phyloP scores from a whole-genome alignment of 2,113 vertebrate genomes.

The Cairina moschata region DNA sequence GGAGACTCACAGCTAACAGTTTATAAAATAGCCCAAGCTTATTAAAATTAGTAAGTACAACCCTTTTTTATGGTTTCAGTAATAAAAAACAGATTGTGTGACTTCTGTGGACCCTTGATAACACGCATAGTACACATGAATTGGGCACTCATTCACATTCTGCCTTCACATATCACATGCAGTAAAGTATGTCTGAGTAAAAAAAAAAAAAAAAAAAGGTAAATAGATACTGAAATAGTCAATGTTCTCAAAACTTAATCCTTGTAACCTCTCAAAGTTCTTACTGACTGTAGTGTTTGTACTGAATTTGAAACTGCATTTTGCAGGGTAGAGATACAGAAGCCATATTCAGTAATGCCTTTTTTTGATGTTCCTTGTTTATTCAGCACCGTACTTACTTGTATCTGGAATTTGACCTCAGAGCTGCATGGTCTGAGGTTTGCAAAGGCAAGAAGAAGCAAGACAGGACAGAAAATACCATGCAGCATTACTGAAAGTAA shows the following conservation, averaged over 20 bases:
- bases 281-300: conserved; percentile 21
- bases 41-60: neutral
- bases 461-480: neutral
- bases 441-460: conserved; percentile 26
- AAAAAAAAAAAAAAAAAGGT: neutral
- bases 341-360: conserved; percentile 79
- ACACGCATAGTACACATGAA: neutral
- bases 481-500: neutral
- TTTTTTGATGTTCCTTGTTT: conserved; percentile 76
- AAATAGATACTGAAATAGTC: conserved; percentile 39
- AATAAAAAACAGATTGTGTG: neutral
- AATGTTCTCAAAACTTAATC: neutral
- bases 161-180: neutral
- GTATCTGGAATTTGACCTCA: conserved; percentile 73
- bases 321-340: conserved; percentile 64
- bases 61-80: neutral
- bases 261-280: conserved; percentile 34
- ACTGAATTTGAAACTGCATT: conserved; percentile 2
- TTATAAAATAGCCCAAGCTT: neutral
- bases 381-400: conserved; percentile 59
- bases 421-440: conserved; percentile 73
- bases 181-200: neutral
- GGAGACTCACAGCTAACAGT: neutral
- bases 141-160: neutral
- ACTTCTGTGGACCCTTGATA: neutral